These are phyloP conservation scores for Eolophus roseicapilla DNA, from an alignment of 2,113 vertebrate species.

Conservation along the genomic window DNA sequence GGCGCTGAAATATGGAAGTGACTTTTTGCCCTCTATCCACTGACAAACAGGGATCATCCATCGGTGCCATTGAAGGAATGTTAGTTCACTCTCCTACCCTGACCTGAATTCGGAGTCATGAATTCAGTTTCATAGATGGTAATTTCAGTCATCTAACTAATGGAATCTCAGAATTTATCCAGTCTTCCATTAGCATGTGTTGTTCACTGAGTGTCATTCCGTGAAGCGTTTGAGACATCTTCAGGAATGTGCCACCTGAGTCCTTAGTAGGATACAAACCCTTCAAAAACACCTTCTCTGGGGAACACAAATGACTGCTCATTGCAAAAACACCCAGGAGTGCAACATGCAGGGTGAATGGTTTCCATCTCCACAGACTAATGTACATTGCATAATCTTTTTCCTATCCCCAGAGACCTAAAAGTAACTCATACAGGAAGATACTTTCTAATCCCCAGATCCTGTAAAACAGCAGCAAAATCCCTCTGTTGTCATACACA, in stretches of 20 bases:
- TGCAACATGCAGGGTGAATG: neutral
- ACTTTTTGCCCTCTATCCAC: neutral
- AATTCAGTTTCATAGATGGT: neutral
- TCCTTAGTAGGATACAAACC: neutral
- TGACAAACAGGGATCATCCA: neutral
- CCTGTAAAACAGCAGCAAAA: neutral
- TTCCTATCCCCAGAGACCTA: neutral
- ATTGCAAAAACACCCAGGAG: neutral
- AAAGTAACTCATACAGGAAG: neutral
- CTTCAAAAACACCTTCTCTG: conserved; percentile 12
- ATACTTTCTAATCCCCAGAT: neutral
- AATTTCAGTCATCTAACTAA: neutral
- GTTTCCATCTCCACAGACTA: neutral
- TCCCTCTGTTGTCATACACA: neutral
- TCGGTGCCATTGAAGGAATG: neutral
- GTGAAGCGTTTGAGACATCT: neutral
- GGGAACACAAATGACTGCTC: neutral
- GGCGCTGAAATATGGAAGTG: neutral
- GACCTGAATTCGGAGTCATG: neutral
- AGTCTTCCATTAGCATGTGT: neutral
- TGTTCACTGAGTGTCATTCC: neutral
- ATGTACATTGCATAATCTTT: neutral
- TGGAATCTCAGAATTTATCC: neutral
- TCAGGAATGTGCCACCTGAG: neutral
- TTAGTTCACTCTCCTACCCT: neutral